Base-by-base conservation (phyloP, 2,888 invertebrate species). In the Pediacus dermestoides region DNA sequence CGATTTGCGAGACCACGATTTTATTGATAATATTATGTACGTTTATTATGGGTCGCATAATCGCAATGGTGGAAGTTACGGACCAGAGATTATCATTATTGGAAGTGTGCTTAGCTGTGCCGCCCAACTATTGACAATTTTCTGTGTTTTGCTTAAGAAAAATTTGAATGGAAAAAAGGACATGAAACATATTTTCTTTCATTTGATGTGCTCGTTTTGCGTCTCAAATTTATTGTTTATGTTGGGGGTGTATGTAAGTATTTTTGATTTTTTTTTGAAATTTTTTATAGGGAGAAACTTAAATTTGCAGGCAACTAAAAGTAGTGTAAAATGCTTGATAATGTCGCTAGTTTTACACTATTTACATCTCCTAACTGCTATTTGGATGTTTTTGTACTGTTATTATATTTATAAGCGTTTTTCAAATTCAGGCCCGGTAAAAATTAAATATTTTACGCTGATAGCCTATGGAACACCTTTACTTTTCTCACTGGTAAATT, bases 21-120 rank as follows among this genome's bases (percentile, higher is more conserved):
- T 81, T 23, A 85, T 85, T 34, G 83, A 84, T 56, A 82, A 82
- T 56, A 77, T 84, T 30, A 82, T 82, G 61, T 84, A 83, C 57
- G 73, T 83, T 22, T 83, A 84, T 52, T 82, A 82, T 71, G 78
- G 72, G 61, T 77, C 67, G 60, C 76, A 61, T 65, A 72, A 48
- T 59, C 72, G 50, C 57, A 74, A 52, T 66, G 71, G 48, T 62
- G 76, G 63, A 67, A 76, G 74, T 67, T 75, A 67, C 67, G 74
- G 78, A 2, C 62, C 66, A 10, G 70, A 70, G 52, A 68, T 74
- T 35, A 66, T 73, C 30, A 69, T 74, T 23, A 67, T 71, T 18
- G 74, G 74, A 14, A 70, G 73, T 1, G 72, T 73, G 31, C 58
- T 74, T 36, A 73, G 72, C 38, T 68, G 73, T 43, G 70, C 72